Evolutionary conservation across 2,888 invertebrate species (phyloP).

Genomic region (Anoplius nigerrimus): DNA sequence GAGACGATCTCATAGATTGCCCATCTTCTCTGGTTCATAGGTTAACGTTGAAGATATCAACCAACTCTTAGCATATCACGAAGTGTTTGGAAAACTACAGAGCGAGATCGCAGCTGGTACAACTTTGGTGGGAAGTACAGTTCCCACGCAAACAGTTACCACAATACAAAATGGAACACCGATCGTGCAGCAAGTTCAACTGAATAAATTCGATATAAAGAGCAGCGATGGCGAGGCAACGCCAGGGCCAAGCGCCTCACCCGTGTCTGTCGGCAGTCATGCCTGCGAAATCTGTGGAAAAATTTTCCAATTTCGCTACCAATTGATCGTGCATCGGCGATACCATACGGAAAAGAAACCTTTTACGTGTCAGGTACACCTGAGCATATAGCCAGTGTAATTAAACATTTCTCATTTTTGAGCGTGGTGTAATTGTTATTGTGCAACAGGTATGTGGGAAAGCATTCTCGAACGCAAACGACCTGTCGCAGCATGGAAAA

Average conservation of each 20-base stretch:
- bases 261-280: slow-evolving; percentile 81
- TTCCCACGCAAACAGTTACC: slow-evolving; percentile 73
- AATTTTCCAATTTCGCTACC: slow-evolving; percentile 91
- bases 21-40: slow-evolving; percentile 42
- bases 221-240: slow-evolving; percentile 71
- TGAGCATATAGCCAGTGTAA: not conserved
- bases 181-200: slow-evolving; percentile 71
- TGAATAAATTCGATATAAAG: slow-evolving; percentile 73
- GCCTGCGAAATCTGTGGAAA: slow-evolving; percentile 91
- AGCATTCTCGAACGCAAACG: slow-evolving; percentile 87
- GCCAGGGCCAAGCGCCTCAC: slow-evolving; percentile 77
- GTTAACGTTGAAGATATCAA: slow-evolving; percentile 89
- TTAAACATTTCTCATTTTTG: slow-evolving; percentile 50
- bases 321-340: slow-evolving; percentile 89
- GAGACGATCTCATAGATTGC: too few relatives aligned
- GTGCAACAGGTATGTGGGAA: slow-evolving; percentile 84
- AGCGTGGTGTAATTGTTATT: not conserved
- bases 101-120: slow-evolving; percentile 77
- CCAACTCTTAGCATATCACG: slow-evolving; percentile 89
- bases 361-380: slow-evolving; percentile 80
- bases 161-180: slow-evolving; percentile 73
- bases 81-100: slow-evolving; percentile 86
- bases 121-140: slow-evolving; percentile 69
- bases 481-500: slow-evolving; percentile 88
- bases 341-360: slow-evolving; percentile 92